These are phyloP conservation scores for Eristalinus aeneus DNA, from an alignment of 2,888 invertebrate genomes.

Conservation along the genomic window DNA sequence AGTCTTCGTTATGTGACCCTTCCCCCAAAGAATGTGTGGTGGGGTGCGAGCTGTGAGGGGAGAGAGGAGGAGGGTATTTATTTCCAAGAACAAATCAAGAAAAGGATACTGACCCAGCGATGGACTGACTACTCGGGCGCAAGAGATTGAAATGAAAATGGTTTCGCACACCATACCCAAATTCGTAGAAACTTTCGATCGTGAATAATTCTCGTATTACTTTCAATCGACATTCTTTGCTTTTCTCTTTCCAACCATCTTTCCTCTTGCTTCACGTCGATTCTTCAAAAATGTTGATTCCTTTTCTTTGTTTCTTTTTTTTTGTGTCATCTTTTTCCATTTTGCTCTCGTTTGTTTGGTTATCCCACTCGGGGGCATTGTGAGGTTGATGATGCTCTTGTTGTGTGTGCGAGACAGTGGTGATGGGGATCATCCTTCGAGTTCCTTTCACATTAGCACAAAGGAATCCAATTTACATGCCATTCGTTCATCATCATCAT, in stretches of 20 bases:
- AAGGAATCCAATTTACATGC: slow-evolving; percentile 52
- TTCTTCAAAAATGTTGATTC: not conserved
- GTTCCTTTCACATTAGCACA: slow-evolving; percentile 29
- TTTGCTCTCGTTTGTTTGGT: slow-evolving; percentile 4
- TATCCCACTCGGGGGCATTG: slow-evolving; percentile 2
- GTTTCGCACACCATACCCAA: slow-evolving; percentile 20
- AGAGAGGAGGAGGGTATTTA: too few relatives aligned
- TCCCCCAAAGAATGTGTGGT: not conserved
- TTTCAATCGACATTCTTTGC: slow-evolving; percentile 22
- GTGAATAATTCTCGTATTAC: slow-evolving; percentile 49
- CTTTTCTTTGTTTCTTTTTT: not conserved
- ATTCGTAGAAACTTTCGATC: slow-evolving; percentile 57
- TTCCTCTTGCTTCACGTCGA: not conserved
- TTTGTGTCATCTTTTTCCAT: not conserved
- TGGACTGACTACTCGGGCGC: not conserved
- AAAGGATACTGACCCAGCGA: slow-evolving; percentile 16
- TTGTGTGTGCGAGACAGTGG: slow-evolving; percentile 23
- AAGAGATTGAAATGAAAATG: not conserved
- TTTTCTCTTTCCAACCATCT: not conserved
- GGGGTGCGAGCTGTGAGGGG: too few relatives aligned
- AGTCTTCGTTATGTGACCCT: not conserved
- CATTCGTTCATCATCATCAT: slow-evolving; percentile 43
- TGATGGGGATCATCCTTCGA: slow-evolving; percentile 33
- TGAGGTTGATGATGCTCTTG: not conserved
- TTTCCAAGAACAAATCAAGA: not conserved